Conservation (phyloP, 2,113 vertebrate species). For the Nesogale talazaci region DNA sequence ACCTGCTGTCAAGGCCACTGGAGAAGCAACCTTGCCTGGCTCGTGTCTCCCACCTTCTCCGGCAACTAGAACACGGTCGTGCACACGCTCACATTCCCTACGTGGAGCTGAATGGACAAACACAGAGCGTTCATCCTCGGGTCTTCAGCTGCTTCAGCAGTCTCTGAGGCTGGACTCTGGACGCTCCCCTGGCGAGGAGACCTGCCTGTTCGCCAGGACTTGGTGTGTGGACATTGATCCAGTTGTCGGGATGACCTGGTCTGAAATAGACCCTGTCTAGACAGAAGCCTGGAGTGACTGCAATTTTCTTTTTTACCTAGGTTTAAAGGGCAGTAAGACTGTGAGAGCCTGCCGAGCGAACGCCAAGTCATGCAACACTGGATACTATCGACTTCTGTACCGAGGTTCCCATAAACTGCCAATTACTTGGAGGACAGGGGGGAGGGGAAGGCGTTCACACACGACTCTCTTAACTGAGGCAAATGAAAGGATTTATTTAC, state of each 20-base stretch:
- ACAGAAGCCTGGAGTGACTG: conserved; percentile 20
- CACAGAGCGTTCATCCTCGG: too few relatives aligned
- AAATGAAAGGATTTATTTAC: conserved; percentile 44
- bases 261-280: conserved; percentile 54
- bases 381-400: not conserved
- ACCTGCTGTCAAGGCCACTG: not conserved
- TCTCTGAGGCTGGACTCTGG: not conserved
- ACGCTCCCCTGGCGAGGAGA: not conserved
- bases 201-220: not conserved
- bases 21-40: not conserved
- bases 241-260: not conserved
- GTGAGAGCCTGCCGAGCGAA: conserved; percentile 42
- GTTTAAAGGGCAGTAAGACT: conserved; percentile 41
- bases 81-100: not conserved
- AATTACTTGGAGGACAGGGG: not conserved
- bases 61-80: not conserved
- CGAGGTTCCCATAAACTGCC: not conserved
- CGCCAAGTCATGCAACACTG: conserved; percentile 28
- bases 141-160: not conserved
- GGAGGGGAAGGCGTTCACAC: not conserved
- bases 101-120: not conserved
- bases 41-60: not conserved
- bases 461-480: not conserved
- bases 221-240: not conserved
- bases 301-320: too few relatives aligned